phyloP scores from a whole-genome alignment of 2,888 invertebrate genomes.

The Molorchus minor region DNA sequence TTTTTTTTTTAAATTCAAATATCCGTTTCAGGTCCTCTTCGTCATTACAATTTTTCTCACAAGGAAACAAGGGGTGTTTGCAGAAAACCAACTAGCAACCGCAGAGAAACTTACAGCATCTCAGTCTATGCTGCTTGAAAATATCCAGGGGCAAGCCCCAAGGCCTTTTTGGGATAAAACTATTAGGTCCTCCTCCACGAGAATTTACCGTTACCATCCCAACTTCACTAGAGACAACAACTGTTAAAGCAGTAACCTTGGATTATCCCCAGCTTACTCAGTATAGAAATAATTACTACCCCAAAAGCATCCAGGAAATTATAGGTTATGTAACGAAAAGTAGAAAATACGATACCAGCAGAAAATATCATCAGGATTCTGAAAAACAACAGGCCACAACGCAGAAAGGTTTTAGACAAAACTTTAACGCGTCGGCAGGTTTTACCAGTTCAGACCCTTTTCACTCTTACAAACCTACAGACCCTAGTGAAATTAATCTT shows the following conservation, averaged over 20 bases:
- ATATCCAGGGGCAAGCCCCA: too few relatives aligned
- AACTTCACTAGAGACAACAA: constrained; percentile 25
- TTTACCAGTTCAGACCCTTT: constrained; percentile 68
- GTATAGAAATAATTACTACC: constrained; percentile 44
- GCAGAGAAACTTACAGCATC: constrained; percentile 30
- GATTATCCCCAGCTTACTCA: constrained; percentile 43
- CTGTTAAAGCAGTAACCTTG: constrained; percentile 42
- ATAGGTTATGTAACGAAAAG: constrained; percentile 45
- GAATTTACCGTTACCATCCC: constrained; percentile 44
- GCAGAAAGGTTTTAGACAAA: constrained; percentile 19
- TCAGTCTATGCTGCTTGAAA: constrained; percentile 17
- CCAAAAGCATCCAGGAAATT: constrained; percentile 57
- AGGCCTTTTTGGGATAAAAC: constrained; percentile 49
- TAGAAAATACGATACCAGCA: constrained; percentile 9
- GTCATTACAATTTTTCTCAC: neutral
- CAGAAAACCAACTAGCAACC: neutral
- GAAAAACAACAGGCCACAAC: constrained; percentile 21
- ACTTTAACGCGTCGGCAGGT: constrained; percentile 8
- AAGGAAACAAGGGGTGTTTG: neutral
- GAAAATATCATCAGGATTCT: neutral
- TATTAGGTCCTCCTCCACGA: constrained; percentile 49
- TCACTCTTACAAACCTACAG: constrained; percentile 75
- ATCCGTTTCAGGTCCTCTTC: constrained; percentile 5
- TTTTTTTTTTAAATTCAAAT: neutral
- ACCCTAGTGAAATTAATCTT: constrained; percentile 78